Evolutionary conservation across 2,888 invertebrate species (phyloP).

Genomic region (Slavum lentiscoides): DNA sequence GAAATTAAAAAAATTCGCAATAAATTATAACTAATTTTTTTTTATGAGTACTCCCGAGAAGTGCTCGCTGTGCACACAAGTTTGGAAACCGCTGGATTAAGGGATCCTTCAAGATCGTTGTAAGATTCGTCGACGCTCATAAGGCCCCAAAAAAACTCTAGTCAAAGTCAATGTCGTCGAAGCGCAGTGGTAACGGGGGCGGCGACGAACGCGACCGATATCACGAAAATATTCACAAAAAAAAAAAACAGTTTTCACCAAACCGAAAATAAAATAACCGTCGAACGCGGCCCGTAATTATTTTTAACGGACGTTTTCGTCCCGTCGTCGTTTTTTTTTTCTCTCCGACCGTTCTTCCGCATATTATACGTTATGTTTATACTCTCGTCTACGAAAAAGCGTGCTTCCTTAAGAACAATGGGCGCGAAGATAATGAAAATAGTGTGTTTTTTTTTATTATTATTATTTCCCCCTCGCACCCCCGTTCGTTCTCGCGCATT

Average conservation of each 20-base stretch:
- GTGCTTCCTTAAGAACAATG: slow-evolving; percentile 53
- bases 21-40: no score
- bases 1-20: no score
- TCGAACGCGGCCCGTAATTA: slow-evolving; percentile 37
- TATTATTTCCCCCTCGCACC: no score
- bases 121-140: no score
- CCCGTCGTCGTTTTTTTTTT: neutral
- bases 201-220: slow-evolving; percentile 3
- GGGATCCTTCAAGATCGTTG: no score
- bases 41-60: no score
- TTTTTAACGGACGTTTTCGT: slow-evolving; percentile 51
- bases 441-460: slow-evolving; percentile 36
- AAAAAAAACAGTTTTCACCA: neutral
- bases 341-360: neutral
- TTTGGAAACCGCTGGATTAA: no score
- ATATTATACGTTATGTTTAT: neutral
- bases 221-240: neutral
- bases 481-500: neutral
- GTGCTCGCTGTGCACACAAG: no score
- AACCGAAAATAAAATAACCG: slow-evolving; percentile 31
- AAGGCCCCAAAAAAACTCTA: no score
- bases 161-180: no score
- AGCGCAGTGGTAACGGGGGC: no score
- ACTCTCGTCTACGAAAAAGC: slow-evolving; percentile 39
- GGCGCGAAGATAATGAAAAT: slow-evolving; percentile 51